Conservation (phyloP, 2,797 vertebrate species). For the Girardinus metallicus region DNA sequence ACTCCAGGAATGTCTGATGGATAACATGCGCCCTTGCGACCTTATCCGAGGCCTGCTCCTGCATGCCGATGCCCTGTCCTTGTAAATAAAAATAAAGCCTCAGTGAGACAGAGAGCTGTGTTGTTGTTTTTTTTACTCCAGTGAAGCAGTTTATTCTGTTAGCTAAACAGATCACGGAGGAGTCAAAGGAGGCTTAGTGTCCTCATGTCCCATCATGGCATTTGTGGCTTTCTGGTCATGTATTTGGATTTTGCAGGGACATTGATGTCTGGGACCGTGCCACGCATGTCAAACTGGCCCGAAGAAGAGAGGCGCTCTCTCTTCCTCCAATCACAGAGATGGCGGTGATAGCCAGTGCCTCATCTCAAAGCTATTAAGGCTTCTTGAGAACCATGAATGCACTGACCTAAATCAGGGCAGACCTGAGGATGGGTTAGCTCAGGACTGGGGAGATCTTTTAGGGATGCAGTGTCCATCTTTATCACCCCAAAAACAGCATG, state of each 20-base stretch:
- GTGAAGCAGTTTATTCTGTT: constrained; percentile 40
- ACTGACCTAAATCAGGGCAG: constrained; percentile 66
- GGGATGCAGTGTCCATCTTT: constrained; percentile 29
- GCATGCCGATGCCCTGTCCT: constrained; percentile 10
- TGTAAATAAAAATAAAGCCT: constrained; percentile 34
- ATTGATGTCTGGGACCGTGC: constrained; percentile 65
- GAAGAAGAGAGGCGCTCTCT: constrained; percentile 49
- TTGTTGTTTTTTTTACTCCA: not conserved
- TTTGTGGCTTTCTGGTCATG: constrained; percentile 57
- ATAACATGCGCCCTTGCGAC: constrained; percentile 24
- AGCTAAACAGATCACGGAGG: constrained; percentile 56
- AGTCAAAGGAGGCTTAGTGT: constrained; percentile 68
- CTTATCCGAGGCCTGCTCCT: constrained; percentile 31
- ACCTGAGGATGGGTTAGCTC: constrained; percentile 38
- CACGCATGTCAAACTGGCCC: constrained; percentile 50
- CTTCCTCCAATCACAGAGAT: constrained; percentile 29
- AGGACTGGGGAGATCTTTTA: constrained; percentile 56
- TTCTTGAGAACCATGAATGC: constrained; percentile 43
- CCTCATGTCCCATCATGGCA: constrained; percentile 61
- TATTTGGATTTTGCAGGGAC: constrained; percentile 66
- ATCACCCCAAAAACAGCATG: constrained; percentile 71
- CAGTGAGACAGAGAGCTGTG: constrained; percentile 23
- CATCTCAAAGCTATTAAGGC: constrained; percentile 59
- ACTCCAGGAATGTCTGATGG: constrained; percentile 32
- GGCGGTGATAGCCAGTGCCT: constrained; percentile 52